Conservation (phyloP, 2,888 invertebrate species). For the Macrophya annulata region DNA sequence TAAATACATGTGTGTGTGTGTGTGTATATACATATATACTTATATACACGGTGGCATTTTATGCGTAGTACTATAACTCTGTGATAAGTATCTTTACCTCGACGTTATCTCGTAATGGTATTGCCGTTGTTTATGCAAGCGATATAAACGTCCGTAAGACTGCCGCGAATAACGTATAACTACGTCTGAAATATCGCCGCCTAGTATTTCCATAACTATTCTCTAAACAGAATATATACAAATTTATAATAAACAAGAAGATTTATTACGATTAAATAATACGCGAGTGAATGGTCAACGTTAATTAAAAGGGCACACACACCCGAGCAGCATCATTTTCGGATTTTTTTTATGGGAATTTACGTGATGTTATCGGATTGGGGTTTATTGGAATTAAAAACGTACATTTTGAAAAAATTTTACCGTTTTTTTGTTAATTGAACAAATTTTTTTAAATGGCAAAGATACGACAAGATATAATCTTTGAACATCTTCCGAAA, state of each 20-base stretch:
- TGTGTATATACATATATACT: too few relatives aligned
- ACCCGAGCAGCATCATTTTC: too few relatives aligned
- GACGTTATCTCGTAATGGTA: constrained; percentile 47
- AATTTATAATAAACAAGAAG: background rate
- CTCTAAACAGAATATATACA: background rate
- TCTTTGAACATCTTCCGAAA: too few relatives aligned
- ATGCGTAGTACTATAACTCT: constrained; percentile 38
- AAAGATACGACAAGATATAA: too few relatives aligned
- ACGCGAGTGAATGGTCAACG: background rate
- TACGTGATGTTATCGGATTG: too few relatives aligned
- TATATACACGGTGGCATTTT: constrained; percentile 22
- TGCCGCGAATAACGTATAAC: constrained; percentile 5
- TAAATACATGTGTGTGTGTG: too few relatives aligned
- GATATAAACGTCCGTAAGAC: constrained; percentile 39
- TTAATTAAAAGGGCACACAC: background rate
- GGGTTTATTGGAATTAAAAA: too few relatives aligned
- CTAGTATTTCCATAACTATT: background rate
- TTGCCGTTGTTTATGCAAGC: constrained; percentile 29
- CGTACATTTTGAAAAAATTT: too few relatives aligned
- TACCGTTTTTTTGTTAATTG: too few relatives aligned
- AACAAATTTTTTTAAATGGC: too few relatives aligned
- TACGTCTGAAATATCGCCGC: constrained; percentile 29
- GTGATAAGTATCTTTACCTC: constrained; percentile 35
- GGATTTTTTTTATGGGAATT: too few relatives aligned
- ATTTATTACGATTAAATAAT: background rate